Percentiles rank a stretch among this genome's conserved stretches.
Conservation (phyloP, 2,888 invertebrate species). For the Uropetala carovei region DNA sequence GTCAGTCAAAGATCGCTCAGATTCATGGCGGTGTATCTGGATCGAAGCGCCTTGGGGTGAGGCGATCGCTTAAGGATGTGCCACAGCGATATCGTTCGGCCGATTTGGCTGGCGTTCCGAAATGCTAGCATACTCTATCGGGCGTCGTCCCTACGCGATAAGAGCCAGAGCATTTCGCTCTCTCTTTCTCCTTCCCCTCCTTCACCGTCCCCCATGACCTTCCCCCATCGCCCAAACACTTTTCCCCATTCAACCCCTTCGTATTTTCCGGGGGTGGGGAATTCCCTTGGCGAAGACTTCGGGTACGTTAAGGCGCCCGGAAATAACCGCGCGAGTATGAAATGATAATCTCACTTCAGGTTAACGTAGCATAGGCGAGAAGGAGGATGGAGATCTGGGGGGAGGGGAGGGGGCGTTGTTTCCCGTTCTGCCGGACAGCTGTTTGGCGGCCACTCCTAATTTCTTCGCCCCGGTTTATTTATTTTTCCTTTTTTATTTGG, state of each 20-base stretch:
- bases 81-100: neutral
- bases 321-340: slow-evolving; percentile 23
- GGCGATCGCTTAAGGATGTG: neutral
- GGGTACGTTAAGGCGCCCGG: neutral
- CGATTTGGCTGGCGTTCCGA: neutral
- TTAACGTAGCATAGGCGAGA: neutral
- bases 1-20: neutral
- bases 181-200: no score
- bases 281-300: neutral
- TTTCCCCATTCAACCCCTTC: neutral
- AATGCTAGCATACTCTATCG: neutral
- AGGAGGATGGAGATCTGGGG: neutral
- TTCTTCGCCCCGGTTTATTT: neutral
- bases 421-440: slow-evolving; percentile 13
- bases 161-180: no score
- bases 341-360: neutral
- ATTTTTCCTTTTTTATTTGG: neutral
- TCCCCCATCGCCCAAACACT: neutral
- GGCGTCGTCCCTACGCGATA: neutral
- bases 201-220: neutral
- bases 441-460: neutral
- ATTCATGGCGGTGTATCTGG: neutral
- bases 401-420: neutral
- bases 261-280: neutral
- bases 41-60: neutral